Base-by-base conservation (phyloP, 2,113 vertebrate species). In the Brevimyrus niger region DNA sequence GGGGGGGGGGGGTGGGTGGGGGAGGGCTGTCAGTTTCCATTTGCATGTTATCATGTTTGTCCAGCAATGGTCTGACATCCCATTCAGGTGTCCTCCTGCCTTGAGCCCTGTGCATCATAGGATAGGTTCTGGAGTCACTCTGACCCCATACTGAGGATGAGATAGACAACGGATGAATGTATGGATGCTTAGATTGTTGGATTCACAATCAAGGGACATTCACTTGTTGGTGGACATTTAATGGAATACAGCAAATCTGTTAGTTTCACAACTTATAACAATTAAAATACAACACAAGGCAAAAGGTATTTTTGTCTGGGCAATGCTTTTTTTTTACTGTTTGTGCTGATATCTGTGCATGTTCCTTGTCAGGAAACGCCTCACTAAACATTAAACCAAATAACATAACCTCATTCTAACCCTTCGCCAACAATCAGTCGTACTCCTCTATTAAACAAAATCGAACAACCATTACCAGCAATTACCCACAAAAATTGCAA, bases 381-480 rank as follows among this genome's bases (percentile, higher is more conserved):
- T 35, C 73, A 80, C 13, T 42, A 35, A 80, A 17, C 73, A 80
- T 80, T 35, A 42, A 42, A 38, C 38, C 35, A 19, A 42, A 80
- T 31, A 69, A 69, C 61, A 13, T 31, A 80, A 42, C 35, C 73
- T 80, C 73, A 80, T 38, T 80, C n/a, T 80, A 19, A 38, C 73
- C 73, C 73, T 38, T 80, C 35, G 19, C 73, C 35, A 69, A 11
- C n/a, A 80, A 80, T 80, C 15, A 38, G 35, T 17, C 73, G 13
- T 80, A 80, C 73, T 80, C 73, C 73, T 80, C 73, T 42, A 80
- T 80, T 80, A 80, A 69, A 69, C 27, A 69, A 80, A 80, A 80
- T 42, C 5, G 13, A 80, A 80, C 73, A 80, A 80, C 13, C 73
- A 80, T 80, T 80, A 42, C 73, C 73, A 38, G 73, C 73, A 80